Evolutionary conservation across 2,113 vertebrate genomes (phyloP), one percentile per base, ranked within the genome.

Genomic region (Chamaea fasciata): DNA sequence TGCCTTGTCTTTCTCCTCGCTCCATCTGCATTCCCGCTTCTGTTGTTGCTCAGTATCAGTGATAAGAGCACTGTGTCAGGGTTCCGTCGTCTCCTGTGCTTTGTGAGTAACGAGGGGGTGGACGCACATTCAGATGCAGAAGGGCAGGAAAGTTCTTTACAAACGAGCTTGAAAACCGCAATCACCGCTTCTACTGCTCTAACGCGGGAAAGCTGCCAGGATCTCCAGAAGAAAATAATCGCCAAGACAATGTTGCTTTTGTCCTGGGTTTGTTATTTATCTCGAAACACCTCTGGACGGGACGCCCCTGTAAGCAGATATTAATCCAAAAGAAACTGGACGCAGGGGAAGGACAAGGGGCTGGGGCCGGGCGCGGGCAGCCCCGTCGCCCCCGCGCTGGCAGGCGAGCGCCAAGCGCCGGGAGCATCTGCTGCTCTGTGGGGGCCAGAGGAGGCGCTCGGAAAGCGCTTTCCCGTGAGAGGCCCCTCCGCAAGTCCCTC

Each of bases 41-140:
- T 60, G 50, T 3, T 21, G 55, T 16, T 27, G 69, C 56, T 64
- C n/a, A 1, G 30, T 6, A 2, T 11, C 47, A 6, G 15, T 0
- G 39, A 4, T 6, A 24, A 52, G 68, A 62, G 13, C n/a, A 2
- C 11, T 0, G 60, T 63, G 55, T 16, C 56, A 13, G 39, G 77
- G 77, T 20, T 83, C 21, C 6, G 13, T 10, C 20, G 16, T 19
- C 50, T 47, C 33, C 1, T 6, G 70, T 10, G 78, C 30, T 39
- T 14, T 39, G 69, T 16, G 35, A 42, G 22, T 41, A 44, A 46
- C 0, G 30, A 8, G 18, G 28, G 18, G 11, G 13, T 5, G n/a
- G 7, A 19, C 16, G 37, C 56, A 5, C 27, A 20, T 14, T 53
- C 44, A 39, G 30, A 26, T 9, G 33, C 15, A 49, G 81, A 71